Evolutionary conservation across 1,140 invertebrate genomes (phyloP), one percentile per base, ranked within the genome.

Genomic region (Antheraea pernyi): DNA sequence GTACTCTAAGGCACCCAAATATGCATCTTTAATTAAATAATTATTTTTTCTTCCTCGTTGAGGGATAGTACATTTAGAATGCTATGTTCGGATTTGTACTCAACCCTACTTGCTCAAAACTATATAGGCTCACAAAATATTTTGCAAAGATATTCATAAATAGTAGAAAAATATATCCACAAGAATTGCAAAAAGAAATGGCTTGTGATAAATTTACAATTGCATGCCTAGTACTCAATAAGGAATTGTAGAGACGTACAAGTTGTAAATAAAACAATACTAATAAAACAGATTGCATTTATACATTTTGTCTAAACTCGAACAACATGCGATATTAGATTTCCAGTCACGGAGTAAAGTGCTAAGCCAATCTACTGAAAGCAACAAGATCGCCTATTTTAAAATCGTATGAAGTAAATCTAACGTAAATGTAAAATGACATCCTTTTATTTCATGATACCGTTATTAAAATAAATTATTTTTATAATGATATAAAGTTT

Each of bases 321-420:
- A 53, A 53, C 46, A 53, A 53, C 46, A 53, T 16, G 13, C 46
- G 46, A 53, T 53, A 53, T 53, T 53, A 53, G 16, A 53, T 53
- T 53, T 53, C 46, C 46, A 53, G 46, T 53, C 46, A 53, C 46
- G 46, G 16, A 53, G 46, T 13, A 53, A 53, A 13, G 46, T 53
- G 46, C 46, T 16, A 53, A 53, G 46, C 46, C 46, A 53, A 53
- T 53, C 46, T 53, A 53, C 46, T 53, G 46, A 53, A 53, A 53
- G 46, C 46, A 53, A 53, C 46, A 53, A 13, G 46, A 53, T 53
- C 6, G 4, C 13, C 16, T 53, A n/a, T 53, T 53, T 53, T 53
- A 53, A 53, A 53, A 13, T 53, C 9, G 46, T 53, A 53, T 16
- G 46, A 53, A 53, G 13, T 53, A 53, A 53, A 11, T 53, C 46